Conservation (phyloP, 2,888 invertebrate genomes). For the Ophioninae sp. region DNA sequence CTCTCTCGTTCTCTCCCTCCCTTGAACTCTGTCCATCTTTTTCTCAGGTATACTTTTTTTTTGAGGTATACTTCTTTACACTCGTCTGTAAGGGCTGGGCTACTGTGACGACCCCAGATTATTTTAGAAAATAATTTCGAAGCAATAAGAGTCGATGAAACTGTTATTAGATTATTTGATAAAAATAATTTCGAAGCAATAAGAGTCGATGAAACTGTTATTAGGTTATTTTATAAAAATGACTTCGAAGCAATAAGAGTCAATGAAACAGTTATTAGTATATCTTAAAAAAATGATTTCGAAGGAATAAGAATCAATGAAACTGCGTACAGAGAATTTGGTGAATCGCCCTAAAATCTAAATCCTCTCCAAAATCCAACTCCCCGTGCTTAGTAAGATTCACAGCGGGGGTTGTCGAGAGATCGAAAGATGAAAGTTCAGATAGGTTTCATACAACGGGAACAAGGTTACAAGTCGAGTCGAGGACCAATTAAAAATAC, state of each 20-base stretch:
- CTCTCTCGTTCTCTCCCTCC: constrained; percentile 22
- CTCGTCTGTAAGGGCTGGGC: too few species aligned
- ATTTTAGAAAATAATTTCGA: too few species aligned
- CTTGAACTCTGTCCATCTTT: not conserved
- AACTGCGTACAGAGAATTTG: too few species aligned
- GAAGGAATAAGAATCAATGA: not conserved
- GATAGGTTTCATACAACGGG: not conserved
- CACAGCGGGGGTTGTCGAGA: not conserved
- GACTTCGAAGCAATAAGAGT: too few species aligned
- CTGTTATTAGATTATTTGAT: too few species aligned
- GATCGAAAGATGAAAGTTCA: not conserved
- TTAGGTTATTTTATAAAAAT: too few species aligned
- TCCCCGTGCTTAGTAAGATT: not conserved
- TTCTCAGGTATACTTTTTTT: not conserved
- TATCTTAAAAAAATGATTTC: not conserved
- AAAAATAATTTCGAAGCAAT: not conserved
- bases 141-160: too few species aligned
- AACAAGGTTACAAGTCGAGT: not conserved
- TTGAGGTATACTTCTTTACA: too few species aligned
- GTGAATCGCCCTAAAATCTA: not conserved
- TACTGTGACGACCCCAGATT: too few species aligned
- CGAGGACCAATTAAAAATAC: not conserved
- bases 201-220: not conserved
- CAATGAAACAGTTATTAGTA: too few species aligned
- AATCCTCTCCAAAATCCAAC: not conserved